Base-by-base conservation (phyloP, 2,113 vertebrate species). In the Pungitius pungitius region DNA sequence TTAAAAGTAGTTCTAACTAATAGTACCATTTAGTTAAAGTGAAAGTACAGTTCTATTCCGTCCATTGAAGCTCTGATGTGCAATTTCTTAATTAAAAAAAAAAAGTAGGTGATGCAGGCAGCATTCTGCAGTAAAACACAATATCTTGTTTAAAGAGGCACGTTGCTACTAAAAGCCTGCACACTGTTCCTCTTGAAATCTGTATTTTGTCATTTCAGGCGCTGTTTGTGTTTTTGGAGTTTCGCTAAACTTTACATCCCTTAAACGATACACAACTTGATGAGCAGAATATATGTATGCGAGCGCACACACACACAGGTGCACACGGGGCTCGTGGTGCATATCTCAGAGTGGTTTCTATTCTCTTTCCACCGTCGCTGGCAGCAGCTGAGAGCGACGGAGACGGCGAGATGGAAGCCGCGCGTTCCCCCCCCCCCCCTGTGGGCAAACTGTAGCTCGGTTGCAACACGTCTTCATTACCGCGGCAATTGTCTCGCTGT, bases 391-490 rank as follows among this genome's bases (percentile, higher is more conserved):
- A 86, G 80, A 80, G 78, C 82, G 69, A 75, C 74, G 14, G 66
- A 79, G 73, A 75, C 51, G 58, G 78, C 63, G 70, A 82, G 85
- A 77, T 71, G 20, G 71, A 87, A 89, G 80, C 88, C 71, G 66
- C 56, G 49, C 55, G 68, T 84, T 88, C 76, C 70, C n/a, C n/a
- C n/a, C n/a, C n/a, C n/a, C n/a, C n/a, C 81, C 88, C 86, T 78
- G 86, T 87, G 88, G 90, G 83, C 85, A 75, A 6, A 35, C 33
- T 35, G 33, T 59, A 78, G 82, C 84, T 83, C 45, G 60, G 84
- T 87, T 84, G 90, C 87, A 85, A 86, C 86, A 83, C 83, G 87
- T 91, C 88, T 90, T 85, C 84, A 92, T 93, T 93, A 88, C 66
- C 40, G 18, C 40, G 4, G 69, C 68, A 84, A 86, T 91, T 89